Evolutionary conservation across 1,140 invertebrate genomes (phyloP), one percentile per base, ranked within the genome.

Genomic region (Drosophila biarmipes): DNA sequence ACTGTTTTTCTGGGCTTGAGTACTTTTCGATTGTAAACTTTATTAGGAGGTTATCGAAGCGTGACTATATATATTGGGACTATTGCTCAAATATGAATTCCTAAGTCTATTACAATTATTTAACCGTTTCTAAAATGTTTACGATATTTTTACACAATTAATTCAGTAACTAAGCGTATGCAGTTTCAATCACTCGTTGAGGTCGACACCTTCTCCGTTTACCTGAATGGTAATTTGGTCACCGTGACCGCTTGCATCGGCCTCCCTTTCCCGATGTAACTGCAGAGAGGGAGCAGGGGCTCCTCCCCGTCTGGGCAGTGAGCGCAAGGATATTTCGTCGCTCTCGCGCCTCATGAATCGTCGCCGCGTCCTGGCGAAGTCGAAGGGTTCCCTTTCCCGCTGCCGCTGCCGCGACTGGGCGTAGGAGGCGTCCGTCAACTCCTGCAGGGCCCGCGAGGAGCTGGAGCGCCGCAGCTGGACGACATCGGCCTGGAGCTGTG

Each of bases 361-460:
- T 14, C 85, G 76, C 4, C 84, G 85, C 7, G 79, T 89, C 54
- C 84, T 74, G 7, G 80, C 76, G 55, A 89, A 85, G 55, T 90
- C 82, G 10, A 84, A 84, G 24, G 73, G 53, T 42, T 90, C 85
- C 0, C 80, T 56, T 45, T 90, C 85, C 0, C 80, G 54, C 34
- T 90, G 85, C n/a, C 80, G 45, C 46, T 86, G 90, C 7, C 74
- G 63, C 5, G 89, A 91, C 37, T 91, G 84, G 11, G 89, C 89
- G 48, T 91, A 86, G 7, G 78, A 46, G 24, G 89, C 66, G 43
- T 91, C 89, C 14, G 89, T 91, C 17, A 85, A 61, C 43, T 85
- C 73, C 15, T 86, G 77, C 52, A 85, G 34, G 35, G 66, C 48
- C n/a, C 66, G 84, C 0, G 64, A 51, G 7, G 85, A 90, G 57